These are phyloP conservation scores for Ischnus inquisitorius DNA, from an alignment of 2,888 invertebrate species.

Conservation along the genomic window DNA sequence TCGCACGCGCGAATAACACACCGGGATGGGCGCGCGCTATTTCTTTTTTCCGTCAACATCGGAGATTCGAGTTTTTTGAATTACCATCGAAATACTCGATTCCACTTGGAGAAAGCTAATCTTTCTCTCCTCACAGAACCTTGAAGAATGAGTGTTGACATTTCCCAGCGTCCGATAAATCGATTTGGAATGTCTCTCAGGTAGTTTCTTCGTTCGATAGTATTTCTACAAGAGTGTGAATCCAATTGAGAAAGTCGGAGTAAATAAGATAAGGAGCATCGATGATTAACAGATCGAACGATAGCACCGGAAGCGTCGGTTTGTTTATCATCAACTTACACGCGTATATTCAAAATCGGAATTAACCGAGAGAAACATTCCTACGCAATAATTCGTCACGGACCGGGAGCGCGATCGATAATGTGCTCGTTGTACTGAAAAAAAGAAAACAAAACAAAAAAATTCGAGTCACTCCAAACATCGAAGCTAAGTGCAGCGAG, in stretches of 20 bases:
- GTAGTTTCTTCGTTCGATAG: background rate
- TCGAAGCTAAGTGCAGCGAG: constrained; percentile 77
- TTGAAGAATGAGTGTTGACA: too few relatives aligned
- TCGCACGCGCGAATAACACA: too few relatives aligned
- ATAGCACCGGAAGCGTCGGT: constrained; percentile 24
- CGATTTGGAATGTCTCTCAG: too few relatives aligned
- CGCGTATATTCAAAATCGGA: background rate
- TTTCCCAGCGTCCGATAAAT: too few relatives aligned
- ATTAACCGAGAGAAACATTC: background rate
- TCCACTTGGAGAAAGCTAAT: too few relatives aligned
- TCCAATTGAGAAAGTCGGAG: background rate
- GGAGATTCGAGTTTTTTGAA: too few relatives aligned
- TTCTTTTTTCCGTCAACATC: too few relatives aligned
- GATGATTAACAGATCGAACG: background rate
- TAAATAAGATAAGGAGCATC: background rate
- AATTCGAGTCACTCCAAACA: constrained; percentile 14
- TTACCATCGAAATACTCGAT: too few relatives aligned
- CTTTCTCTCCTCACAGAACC: too few relatives aligned
- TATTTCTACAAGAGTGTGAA: background rate
- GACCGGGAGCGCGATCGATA: background rate
- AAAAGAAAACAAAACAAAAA: background rate
- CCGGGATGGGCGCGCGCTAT: too few relatives aligned
- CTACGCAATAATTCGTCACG: background rate
- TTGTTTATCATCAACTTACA: constrained; percentile 4
- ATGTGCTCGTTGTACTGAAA: background rate